Evolutionary conservation across 2,797 vertebrate species (phyloP), one percentile per base, ranked within the genome.

Genomic region (Echeneis naucrates): DNA sequence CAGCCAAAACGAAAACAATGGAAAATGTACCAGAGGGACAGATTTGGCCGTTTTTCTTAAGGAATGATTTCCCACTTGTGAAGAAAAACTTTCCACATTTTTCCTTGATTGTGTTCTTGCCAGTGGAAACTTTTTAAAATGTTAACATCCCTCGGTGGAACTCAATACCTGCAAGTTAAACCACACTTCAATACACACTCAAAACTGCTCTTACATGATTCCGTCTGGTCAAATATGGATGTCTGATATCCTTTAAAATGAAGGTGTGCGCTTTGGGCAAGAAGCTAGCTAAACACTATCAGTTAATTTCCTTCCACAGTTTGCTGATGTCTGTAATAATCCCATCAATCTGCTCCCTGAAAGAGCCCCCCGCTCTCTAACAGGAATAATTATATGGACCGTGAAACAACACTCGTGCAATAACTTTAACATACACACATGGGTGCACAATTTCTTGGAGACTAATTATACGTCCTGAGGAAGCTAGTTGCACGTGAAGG

Each of bases 381-480:
- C 17, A 16, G 62, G 48, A 48, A 64, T 88, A 91, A 90, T 85
- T 87, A 84, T 47, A 88, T 40, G 50, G 72, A 10, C 40, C 12
- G 17, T 75, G 75, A 82, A 83, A 81, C 67, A 75, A 70, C 60
- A n/a, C n/a, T n/a, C n/a, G n/a, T n/a, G n/a, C n/a, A n/a, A n/a
- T n/a, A n/a, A n/a, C n/a, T n/a, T n/a, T 80, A 48, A 69, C 57
- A 68, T 44, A 81, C 58, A 80, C 17, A 21, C 73, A 30, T 6
- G 30, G 3, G 14, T 19, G 63, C 64, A 57, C 81, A 64, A 71
- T 84, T 45, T 85, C 77, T 84, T 57, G 66, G 30, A 87, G 71
- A 78, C 74, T 89, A 87, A 93, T 88, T 86, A 90, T 77, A 90
- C 56, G 59, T 89, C 83, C 68, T 4, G 53, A 65, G 65, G 76